Conservation (phyloP, 1,140 invertebrate genomes). For the Zaprionus capensis region DNA sequence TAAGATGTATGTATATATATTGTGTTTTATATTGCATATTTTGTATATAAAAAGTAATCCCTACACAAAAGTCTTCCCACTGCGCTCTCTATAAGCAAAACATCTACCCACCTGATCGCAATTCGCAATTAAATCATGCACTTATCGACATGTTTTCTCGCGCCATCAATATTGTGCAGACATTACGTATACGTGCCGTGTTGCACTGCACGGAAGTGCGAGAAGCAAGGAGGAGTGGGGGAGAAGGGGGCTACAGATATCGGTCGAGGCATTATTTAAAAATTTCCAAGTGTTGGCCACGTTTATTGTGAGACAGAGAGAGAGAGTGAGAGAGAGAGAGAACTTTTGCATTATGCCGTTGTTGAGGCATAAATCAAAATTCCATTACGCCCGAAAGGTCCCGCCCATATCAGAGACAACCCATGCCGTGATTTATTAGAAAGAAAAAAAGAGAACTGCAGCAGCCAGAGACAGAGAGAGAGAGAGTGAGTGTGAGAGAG, state of each 20-base stretch:
- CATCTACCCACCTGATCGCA: not conserved
- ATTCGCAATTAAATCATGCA: not conserved
- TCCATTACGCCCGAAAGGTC: conserved; percentile 83
- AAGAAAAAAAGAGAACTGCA: conserved; percentile 30
- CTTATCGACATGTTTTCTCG: not conserved
- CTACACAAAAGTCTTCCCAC: too few relatives aligned
- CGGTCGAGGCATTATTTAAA: conserved; percentile 39
- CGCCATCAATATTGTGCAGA: conserved; percentile 33
- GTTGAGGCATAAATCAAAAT: conserved; percentile 83
- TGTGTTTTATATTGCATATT: too few relatives aligned
- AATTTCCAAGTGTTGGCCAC: conserved; percentile 42
- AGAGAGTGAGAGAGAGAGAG: conserved; percentile 41
- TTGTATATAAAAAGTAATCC: too few relatives aligned
- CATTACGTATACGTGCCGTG: conserved; percentile 29
- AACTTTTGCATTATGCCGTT: conserved; percentile 79
- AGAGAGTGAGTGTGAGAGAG: conserved; percentile 10
- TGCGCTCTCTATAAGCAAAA: not conserved
- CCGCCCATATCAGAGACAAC: conserved; percentile 84
- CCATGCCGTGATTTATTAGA: conserved; percentile 84
- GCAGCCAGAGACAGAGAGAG: conserved; percentile 22
- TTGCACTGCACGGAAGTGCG: conserved; percentile 13
- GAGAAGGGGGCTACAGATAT: conserved; percentile 6
- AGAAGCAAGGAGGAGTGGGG: not conserved
- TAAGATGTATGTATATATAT: too few relatives aligned
- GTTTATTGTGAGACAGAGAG: conserved; percentile 1